Evolutionary conservation across 2,113 vertebrate species (phyloP), one percentile per base, ranked within the genome.

Genomic region (Parotia lawesii): DNA sequence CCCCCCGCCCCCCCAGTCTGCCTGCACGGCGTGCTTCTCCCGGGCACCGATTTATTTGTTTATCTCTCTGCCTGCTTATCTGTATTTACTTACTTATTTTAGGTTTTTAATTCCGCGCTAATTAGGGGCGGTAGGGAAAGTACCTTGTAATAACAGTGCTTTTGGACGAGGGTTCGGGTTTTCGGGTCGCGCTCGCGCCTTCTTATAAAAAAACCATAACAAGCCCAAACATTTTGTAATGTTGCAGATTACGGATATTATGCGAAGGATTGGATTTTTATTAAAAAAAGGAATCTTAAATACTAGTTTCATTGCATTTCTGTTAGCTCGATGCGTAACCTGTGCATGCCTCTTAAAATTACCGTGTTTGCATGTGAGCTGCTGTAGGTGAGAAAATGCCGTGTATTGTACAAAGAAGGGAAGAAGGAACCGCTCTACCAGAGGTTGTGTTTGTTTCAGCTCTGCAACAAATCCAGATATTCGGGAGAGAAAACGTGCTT

Each of bases 1-100:
- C 2, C 5, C 13, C 7, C 13, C 5, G 3, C 10, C 10, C 31
- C 58, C 54, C 50, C 45, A 0, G 8, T 12, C 28, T 1, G 62
- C 48, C 70, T 27, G 4, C 53, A 0, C 31, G 35, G 69, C 45
- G 33, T 8, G 73, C 12, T 19, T 17, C 38, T 37, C 25, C 71
- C 13, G 86, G 18, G 51, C 88, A 21, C 27, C 91, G 58, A 6
- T 13, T 11, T 23, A 17, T 21, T 65, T 20, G 1, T 40, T 35
- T 25, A n/a, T 40, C 65, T 42, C 28, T 35, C 74, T 28, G 27
- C 3, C 40, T n/a, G 0, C 58, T 62, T 47, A 21, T 2, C 65
- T 78, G 1, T 40, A 6, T 61, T 69, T 72, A 5, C 35, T 51
- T 20, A 22, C 47, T 81, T 25, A 3, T 45, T 72, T 65, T 35